These are phyloP conservation scores for Fulica atra DNA, from an alignment of 2,113 vertebrate species.

Conservation along the genomic window DNA sequence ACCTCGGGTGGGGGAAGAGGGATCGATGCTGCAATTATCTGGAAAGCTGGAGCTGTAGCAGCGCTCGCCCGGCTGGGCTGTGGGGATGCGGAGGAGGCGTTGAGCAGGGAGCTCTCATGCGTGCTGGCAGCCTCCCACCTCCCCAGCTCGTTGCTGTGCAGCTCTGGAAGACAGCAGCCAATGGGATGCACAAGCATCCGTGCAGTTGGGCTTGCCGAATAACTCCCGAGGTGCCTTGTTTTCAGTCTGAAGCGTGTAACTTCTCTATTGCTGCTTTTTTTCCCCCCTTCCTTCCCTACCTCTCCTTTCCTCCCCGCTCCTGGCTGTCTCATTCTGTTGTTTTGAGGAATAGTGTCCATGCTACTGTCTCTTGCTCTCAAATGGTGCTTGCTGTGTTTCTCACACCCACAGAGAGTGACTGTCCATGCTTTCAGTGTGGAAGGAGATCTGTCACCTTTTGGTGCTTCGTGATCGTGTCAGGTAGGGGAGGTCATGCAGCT, in stretches of 20 bases:
- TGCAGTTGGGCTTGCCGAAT: neutral
- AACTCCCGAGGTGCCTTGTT: neutral
- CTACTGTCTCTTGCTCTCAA: neutral
- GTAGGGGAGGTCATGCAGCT: neutral
- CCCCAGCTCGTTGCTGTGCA: constrained; percentile 47
- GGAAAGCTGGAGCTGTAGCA: neutral
- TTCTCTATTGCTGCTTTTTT: neutral
- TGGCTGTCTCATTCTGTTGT: neutral
- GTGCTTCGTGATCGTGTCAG: accelerated
- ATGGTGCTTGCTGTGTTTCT: neutral
- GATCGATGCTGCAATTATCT: neutral
- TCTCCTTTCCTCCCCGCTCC: neutral
- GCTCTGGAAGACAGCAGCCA: constrained; percentile 33
- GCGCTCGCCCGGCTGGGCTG: neutral
- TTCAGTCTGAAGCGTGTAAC: neutral
- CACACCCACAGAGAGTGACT: accelerated
- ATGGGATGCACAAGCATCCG: neutral
- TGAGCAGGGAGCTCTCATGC: neutral
- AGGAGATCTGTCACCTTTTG: neutral
- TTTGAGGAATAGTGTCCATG: neutral
- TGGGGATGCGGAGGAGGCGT: neutral
- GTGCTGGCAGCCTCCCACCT: constrained; percentile 29
- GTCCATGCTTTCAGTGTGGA: accelerated
- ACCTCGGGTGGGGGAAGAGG: neutral
- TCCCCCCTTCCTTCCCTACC: neutral